phyloP scores from a whole-genome alignment of 2,888 invertebrate genomes.

The Venusia cambrica region DNA sequence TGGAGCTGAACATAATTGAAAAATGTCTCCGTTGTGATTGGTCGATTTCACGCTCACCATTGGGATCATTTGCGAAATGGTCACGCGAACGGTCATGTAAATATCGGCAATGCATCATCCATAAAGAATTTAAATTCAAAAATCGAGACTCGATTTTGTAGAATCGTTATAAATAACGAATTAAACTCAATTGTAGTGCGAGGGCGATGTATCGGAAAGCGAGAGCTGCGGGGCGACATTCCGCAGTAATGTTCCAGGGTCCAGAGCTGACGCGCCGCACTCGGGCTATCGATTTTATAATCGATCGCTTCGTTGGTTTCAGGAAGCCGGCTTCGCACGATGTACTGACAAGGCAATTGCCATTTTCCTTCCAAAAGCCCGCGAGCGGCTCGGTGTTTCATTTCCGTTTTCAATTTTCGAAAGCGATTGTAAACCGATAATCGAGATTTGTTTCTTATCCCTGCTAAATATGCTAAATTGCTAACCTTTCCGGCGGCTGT shows the following conservation, averaged over 20 bases:
- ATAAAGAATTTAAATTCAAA: constrained; percentile 13
- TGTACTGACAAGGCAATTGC: constrained; percentile 29
- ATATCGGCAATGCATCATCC: constrained; percentile 12
- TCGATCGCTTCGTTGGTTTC: constrained; percentile 23
- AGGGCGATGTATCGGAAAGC: constrained; percentile 48
- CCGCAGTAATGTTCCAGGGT: constrained; percentile 66
- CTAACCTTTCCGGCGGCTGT: constrained; percentile 63
- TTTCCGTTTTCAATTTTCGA: constrained; percentile 26
- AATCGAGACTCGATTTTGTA: constrained; percentile 32
- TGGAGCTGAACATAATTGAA: constrained; percentile 47
- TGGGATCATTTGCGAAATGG: constrained; percentile 10
- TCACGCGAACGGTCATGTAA: constrained; percentile 13
- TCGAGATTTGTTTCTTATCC: constrained; percentile 31
- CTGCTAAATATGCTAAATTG: constrained; percentile 57
- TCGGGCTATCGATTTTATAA: constrained; percentile 49
- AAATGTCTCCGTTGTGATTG: constrained; percentile 35
- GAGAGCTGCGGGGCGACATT: constrained; percentile 71
- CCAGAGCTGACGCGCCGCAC: constrained; percentile 34
- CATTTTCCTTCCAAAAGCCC: constrained; percentile 22
- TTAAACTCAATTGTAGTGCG: constrained; percentile 31
- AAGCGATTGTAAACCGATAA: constrained; percentile 33
- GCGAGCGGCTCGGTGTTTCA: constrained; percentile 17
- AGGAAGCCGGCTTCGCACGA: constrained; percentile 16
- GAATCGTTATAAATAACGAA: constrained; percentile 36
- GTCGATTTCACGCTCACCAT: constrained; percentile 32